Conservation (phyloP, 1,140 invertebrate genomes). For the Asbolus verrucosus region DNA sequence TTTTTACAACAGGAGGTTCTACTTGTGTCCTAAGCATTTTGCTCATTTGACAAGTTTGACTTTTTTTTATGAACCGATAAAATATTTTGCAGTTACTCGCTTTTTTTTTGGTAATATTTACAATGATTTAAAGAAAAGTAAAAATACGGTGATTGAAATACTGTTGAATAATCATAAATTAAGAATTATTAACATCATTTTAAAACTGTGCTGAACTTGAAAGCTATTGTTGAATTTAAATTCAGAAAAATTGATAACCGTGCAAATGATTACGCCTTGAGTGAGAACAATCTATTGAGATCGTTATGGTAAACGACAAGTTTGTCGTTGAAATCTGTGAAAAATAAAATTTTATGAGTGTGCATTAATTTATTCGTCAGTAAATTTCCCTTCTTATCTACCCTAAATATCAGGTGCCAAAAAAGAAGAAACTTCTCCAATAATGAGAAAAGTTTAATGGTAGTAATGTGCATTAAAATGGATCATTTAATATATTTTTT, state of each 20-base stretch:
- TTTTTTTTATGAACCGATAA: too few relatives aligned
- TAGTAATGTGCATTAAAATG: constrained; percentile 19
- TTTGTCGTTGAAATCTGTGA: constrained; percentile 14
- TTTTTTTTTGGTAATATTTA: neutral
- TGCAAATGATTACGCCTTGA: neutral
- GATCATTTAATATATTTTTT: constrained; percentile 16
- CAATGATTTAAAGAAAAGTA: neutral
- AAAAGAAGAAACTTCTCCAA: constrained; percentile 28
- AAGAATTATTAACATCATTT: neutral
- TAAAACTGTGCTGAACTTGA: neutral
- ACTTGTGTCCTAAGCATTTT: too few relatives aligned
- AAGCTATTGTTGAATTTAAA: neutral
- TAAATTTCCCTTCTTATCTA: constrained; percentile 33
- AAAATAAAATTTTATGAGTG: constrained; percentile 34
- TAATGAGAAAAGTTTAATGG: constrained; percentile 37
- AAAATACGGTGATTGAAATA: neutral
- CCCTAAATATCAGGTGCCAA: constrained; percentile 35
- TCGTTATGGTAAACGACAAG: neutral
- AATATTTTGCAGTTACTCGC: too few relatives aligned
- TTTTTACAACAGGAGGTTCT: too few relatives aligned
- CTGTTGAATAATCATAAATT: neutral
- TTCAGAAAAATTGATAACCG: neutral
- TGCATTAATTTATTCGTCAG: constrained; percentile 35
- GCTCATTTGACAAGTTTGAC: too few relatives aligned
- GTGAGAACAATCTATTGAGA: neutral